These are phyloP conservation scores for Drosophila paulistorum DNA, from an alignment of 1,140 invertebrate species.

Conservation along the genomic window DNA sequence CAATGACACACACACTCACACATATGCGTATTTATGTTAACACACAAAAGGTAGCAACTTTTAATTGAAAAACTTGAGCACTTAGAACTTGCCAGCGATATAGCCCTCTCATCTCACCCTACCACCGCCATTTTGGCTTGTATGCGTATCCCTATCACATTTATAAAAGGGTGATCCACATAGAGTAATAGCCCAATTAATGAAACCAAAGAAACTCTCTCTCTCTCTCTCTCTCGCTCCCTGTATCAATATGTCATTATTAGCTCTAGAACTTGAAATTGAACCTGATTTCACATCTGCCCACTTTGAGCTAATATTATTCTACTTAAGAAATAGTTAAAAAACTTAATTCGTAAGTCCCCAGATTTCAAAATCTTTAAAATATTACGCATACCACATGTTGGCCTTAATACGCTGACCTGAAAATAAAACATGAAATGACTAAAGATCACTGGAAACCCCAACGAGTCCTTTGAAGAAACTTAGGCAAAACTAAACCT, in stretches of 20 bases:
- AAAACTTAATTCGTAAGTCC: too few relatives aligned
- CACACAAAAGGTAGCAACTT: slow-evolving; percentile 80
- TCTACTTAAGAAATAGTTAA: too few relatives aligned
- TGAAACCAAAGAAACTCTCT: background rate
- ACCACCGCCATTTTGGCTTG: background rate
- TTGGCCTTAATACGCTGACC: too few relatives aligned
- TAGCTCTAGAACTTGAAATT: too few relatives aligned
- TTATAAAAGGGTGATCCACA: slow-evolving; percentile 1
- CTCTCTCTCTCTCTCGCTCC: background rate
- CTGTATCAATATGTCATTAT: too few relatives aligned
- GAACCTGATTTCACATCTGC: too few relatives aligned
- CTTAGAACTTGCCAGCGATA: slow-evolving; percentile 70
- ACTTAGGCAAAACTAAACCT: too few relatives aligned
- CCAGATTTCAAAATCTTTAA: background rate
- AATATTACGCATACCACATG: slow-evolving; percentile 8
- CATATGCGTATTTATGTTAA: slow-evolving; percentile 79
- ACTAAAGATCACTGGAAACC: too few relatives aligned
- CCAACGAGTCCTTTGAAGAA: too few relatives aligned
- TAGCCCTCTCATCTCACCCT: slow-evolving; percentile 16
- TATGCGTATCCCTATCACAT: background rate
- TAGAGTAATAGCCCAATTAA: background rate
- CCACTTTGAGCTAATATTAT: too few relatives aligned
- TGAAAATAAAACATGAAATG: too few relatives aligned
- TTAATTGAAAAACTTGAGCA: slow-evolving; percentile 81
- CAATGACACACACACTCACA: slow-evolving; percentile 23